Conservation (phyloP, 1,140 invertebrate genomes). For the Eueides isabella region DNA sequence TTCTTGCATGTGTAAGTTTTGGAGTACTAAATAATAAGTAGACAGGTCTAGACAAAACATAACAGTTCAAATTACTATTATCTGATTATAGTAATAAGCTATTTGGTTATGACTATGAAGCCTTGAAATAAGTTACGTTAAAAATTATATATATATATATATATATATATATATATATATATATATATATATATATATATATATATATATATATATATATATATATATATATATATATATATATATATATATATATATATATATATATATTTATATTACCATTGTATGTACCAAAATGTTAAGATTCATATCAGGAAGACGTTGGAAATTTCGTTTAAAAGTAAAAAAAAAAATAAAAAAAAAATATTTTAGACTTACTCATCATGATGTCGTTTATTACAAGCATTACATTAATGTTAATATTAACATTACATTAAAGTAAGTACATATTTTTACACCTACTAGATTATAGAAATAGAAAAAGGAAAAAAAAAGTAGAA, state of each 20-base stretch:
- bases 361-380: background rate
- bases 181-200: background rate
- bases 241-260: background rate
- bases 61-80: background rate
- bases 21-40: background rate
- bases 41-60: constrained; percentile 9
- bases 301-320: background rate
- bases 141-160: background rate
- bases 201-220: background rate
- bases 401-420: no score
- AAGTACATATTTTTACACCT: no score
- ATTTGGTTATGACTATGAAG: background rate
- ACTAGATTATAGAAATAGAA: no score
- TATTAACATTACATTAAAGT: no score
- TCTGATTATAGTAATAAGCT: background rate
- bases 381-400: background rate
- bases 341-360: background rate
- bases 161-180: background rate
- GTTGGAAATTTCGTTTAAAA: background rate
- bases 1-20: background rate
- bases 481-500: no score
- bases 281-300: background rate
- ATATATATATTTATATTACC: background rate
- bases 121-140: background rate
- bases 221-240: background rate